A percentile compares a stretch with the other conserved stretches of the same genome.
Conservation (phyloP, 2,113 vertebrate genomes). For the Dipodomys ordii region DNA sequence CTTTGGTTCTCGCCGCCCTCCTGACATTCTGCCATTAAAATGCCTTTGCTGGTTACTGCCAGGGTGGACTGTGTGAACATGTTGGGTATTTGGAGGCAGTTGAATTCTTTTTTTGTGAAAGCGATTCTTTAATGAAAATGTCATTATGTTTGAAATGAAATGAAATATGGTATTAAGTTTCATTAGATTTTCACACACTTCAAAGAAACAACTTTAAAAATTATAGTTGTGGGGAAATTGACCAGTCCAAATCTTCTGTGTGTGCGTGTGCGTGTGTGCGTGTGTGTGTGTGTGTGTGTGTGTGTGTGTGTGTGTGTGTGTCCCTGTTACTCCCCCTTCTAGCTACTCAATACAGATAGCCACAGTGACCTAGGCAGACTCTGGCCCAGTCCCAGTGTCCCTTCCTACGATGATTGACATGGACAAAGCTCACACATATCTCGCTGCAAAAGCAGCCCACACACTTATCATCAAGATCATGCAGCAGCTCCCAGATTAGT, state of each 20-base stretch:
- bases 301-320: not conserved
- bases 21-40: conserved; percentile 54
- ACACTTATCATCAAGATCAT: conserved; percentile 48
- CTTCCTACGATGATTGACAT: conserved; percentile 56
- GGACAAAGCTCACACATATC: conserved; percentile 55
- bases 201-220: not conserved
- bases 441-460: conserved; percentile 47
- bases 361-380: conserved; percentile 34
- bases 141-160: too few species aligned
- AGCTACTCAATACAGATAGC: not conserved
- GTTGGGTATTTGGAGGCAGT: not conserved
- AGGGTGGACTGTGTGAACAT: not conserved
- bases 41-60: conserved; percentile 35
- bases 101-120: conserved; percentile 23
- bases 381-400: conserved; percentile 35
- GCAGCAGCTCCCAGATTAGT: conserved; percentile 55
- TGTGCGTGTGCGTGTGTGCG: not conserved
- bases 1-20: conserved; percentile 38
- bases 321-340: not conserved
- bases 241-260: not conserved
- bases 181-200: not conserved
- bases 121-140: not conserved
- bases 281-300: too few species aligned
- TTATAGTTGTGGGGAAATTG: not conserved
- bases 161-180: not conserved